Conservation (phyloP, 2,113 vertebrate genomes). For the Centropus unirufus region DNA sequence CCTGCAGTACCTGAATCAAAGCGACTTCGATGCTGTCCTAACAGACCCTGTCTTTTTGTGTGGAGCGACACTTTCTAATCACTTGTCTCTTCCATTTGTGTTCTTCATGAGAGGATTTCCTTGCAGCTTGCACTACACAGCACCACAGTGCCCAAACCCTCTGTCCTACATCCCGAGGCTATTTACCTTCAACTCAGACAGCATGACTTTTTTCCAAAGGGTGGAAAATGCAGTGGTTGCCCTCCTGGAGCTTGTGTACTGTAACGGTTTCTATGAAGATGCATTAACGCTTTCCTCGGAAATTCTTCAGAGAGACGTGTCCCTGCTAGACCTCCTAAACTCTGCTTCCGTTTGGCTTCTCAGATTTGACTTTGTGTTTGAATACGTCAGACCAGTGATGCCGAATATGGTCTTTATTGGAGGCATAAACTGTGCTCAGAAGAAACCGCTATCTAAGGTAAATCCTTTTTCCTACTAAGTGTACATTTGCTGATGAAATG, state of each 20-base stretch:
- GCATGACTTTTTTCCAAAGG: conserved; percentile 83
- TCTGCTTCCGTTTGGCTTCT: conserved; percentile 80
- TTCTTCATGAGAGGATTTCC: conserved; percentile 44
- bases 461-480: not conserved
- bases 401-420: conserved; percentile 86
- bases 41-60: conserved; percentile 55
- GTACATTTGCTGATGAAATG: not conserved
- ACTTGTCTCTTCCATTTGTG: conserved; percentile 50
- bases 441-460: conserved; percentile 42
- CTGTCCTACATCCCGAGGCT: conserved; percentile 41
- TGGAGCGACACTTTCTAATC: conserved; percentile 32
- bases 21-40: conserved; percentile 55
- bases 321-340: conserved; percentile 67
- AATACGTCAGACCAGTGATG: conserved; percentile 84
- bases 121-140: conserved; percentile 43
- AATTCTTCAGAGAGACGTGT: conserved; percentile 78
- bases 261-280: conserved; percentile 52
- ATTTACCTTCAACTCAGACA: conserved; percentile 45
- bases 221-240: conserved; percentile 76
- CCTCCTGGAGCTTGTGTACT: conserved; percentile 74
- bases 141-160: not conserved
- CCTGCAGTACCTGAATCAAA: conserved; percentile 50
- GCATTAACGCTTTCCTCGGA: conserved; percentile 70
- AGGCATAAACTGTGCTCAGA: conserved; percentile 75
- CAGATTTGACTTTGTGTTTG: conserved; percentile 83